phyloP scores from a whole-genome alignment of 2,113 vertebrate genomes.

The Leucopsar rothschildi region DNA sequence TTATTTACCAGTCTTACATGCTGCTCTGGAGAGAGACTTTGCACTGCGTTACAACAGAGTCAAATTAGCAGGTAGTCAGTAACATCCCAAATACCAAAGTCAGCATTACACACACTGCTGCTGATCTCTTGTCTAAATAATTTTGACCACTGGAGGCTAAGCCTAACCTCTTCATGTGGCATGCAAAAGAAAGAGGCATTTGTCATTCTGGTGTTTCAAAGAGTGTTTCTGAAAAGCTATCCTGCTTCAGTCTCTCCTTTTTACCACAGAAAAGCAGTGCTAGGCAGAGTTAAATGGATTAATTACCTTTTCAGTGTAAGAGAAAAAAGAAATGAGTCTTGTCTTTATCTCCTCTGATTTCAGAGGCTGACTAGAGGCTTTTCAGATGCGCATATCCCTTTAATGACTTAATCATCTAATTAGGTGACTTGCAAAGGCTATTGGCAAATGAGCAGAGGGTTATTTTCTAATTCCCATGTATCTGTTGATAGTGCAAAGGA shows the following conservation, averaged over 20 bases:
- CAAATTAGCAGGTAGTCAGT: constrained; percentile 23
- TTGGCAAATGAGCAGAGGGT: constrained; percentile 76
- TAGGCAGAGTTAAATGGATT: constrained; percentile 87
- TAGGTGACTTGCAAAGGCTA: constrained; percentile 85
- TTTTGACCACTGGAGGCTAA: constrained; percentile 64
- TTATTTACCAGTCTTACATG: constrained; percentile 4
- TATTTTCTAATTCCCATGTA: constrained; percentile 79
- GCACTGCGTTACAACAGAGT: constrained; percentile 21
- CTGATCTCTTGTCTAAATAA: constrained; percentile 43
- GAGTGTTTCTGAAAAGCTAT: constrained; percentile 82
- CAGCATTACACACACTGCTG: constrained; percentile 15
- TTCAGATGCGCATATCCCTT: constrained; percentile 79
- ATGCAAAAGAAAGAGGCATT: constrained; percentile 77
- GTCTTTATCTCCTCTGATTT: constrained; percentile 86
- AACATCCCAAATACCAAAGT: constrained; percentile 26
- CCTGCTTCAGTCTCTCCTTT: constrained; percentile 76
- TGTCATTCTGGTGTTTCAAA: constrained; percentile 88
- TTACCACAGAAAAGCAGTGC: constrained; percentile 77
- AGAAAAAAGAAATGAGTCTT: constrained; percentile 60
- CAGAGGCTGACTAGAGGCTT: constrained; percentile 78
- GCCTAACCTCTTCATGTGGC: constrained; percentile 52
- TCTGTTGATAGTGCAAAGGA: constrained; percentile 66
- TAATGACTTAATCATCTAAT: constrained; percentile 98
- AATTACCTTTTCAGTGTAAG: constrained; percentile 83
- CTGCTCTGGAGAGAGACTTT: neutral